A percentile compares a stretch with the other conserved stretches of the same genome.
Conservation (phyloP, 2,113 vertebrate genomes). For the Elephantulus edwardii region DNA sequence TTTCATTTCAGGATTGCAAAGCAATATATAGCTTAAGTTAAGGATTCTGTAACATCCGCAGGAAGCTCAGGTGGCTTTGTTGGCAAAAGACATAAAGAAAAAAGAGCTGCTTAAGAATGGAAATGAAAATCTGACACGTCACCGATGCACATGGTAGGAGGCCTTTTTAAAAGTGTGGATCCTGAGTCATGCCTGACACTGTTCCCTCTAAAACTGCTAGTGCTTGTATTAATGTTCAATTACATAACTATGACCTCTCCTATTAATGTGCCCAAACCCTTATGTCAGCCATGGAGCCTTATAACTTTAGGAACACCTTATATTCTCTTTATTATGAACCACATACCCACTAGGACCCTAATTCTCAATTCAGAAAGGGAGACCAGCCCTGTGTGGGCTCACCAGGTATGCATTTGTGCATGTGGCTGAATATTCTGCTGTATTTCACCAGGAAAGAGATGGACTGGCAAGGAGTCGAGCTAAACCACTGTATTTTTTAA, state of each 20-base stretch:
- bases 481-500: neutral
- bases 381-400: accelerated
- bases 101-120: neutral
- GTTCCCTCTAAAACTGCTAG: no score
- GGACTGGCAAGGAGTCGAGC: neutral
- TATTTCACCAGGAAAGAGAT: neutral
- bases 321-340: neutral
- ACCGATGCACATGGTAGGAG: neutral
- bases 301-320: neutral
- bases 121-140: neutral
- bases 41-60: conserved; percentile 1
- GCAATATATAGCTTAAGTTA: neutral
- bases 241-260: neutral
- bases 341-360: neutral
- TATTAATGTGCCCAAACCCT: neutral
- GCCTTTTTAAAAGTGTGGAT: neutral
- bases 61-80: neutral
- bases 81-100: neutral
- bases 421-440: no score
- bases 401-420: accelerated
- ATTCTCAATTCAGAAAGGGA: neutral
- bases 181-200: neutral
- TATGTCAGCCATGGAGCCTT: neutral
- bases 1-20: neutral
- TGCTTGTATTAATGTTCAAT: neutral